These are phyloP conservation scores for Cerastis leucographa DNA, from an alignment of 2,888 invertebrate species.

Conservation along the genomic window DNA sequence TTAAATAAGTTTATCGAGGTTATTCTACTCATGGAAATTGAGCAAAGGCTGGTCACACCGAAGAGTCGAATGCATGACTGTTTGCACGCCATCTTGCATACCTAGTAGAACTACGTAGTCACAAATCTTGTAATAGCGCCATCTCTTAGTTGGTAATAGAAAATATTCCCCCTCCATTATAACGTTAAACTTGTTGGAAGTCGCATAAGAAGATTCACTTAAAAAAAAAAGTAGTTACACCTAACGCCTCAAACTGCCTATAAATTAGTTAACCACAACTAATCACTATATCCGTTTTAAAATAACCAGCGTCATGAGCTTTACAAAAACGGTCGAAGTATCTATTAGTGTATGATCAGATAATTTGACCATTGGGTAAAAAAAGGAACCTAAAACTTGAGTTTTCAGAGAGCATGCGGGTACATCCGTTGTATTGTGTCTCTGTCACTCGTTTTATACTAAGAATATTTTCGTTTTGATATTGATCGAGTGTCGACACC, in stretches of 20 bases:
- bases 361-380: constrained; percentile 39
- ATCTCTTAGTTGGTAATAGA: too few species aligned
- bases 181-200: too few species aligned
- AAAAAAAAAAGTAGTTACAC: too few species aligned
- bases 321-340: constrained; percentile 1
- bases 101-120: too few species aligned
- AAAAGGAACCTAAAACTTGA: constrained; percentile 21
- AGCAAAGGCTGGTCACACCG: too few species aligned
- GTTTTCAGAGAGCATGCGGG: background rate
- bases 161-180: too few species aligned
- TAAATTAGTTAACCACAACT: background rate
- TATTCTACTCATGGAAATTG: too few species aligned
- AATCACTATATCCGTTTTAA: background rate
- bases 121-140: too few species aligned
- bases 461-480: constrained; percentile 15
- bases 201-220: too few species aligned
- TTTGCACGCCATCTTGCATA: too few species aligned
- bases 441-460: background rate
- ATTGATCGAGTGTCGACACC: constrained; percentile 6
- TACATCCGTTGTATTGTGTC: constrained; percentile 29
- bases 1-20: too few species aligned
- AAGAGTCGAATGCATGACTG: too few species aligned
- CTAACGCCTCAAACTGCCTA: background rate
- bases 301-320: background rate
- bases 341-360: constrained; percentile 23